Evolutionary conservation across 1,140 invertebrate species (phyloP).

Genomic region (Elymnias hypermnestra): DNA sequence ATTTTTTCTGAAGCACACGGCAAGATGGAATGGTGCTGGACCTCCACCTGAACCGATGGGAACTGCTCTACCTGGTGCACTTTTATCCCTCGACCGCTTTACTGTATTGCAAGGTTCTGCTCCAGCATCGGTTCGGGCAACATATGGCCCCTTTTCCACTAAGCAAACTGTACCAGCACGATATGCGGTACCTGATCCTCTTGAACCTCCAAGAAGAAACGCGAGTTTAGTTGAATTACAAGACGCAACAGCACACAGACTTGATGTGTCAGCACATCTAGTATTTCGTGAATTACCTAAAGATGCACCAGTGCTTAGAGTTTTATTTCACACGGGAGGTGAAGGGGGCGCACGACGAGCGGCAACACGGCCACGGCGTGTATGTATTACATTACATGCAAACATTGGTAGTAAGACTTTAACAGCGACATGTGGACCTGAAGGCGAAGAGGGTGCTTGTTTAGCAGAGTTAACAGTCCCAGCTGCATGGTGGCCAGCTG

Average conservation of each 20-base stretch:
- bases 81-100: conserved; percentile 87
- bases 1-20: conserved; percentile 89
- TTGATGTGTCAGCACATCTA: conserved; percentile 94
- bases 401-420: conserved; percentile 79
- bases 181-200: conserved; percentile 88
- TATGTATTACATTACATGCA: conserved; percentile 86
- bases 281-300: conserved; percentile 88
- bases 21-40: conserved; percentile 76
- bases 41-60: conserved; percentile 62
- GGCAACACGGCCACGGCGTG: conserved; percentile 75
- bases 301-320: conserved; percentile 90
- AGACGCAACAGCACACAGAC: conserved; percentile 82
- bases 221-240: conserved; percentile 78
- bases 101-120: conserved; percentile 92
- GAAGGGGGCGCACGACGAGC: conserved; percentile 79
- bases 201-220: conserved; percentile 74
- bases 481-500: conserved; percentile 90
- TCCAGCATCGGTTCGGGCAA: conserved; percentile 90
- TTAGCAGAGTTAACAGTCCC: conserved; percentile 88
- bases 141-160: conserved; percentile 94
- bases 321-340: conserved; percentile 92
- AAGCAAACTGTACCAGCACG: conserved; percentile 94
- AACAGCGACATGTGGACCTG: conserved; percentile 90
- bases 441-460: conserved; percentile 92
- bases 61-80: conserved; percentile 74